phyloP scores from a whole-genome alignment of 2,888 invertebrate species.

The Xanthorhoe spadicearia region DNA sequence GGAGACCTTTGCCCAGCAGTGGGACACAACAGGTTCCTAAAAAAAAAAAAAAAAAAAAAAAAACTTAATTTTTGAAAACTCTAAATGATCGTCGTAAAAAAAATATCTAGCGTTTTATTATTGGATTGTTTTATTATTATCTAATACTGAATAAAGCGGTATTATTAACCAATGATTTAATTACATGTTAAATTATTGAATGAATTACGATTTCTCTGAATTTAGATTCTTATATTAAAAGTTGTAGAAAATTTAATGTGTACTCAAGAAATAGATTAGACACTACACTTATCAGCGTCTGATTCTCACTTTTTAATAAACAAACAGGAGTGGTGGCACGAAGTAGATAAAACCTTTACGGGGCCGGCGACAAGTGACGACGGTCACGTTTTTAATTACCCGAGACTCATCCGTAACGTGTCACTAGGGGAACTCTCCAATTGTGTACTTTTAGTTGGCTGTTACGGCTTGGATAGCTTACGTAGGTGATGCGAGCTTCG shows the following conservation, averaged over 20 bases:
- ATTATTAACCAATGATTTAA: too few species aligned
- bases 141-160: too few species aligned
- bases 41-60: not conserved
- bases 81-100: not conserved
- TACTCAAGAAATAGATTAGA: not conserved
- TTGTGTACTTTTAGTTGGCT: slow-evolving; percentile 54
- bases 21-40: too few species aligned
- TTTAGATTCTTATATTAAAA: too few species aligned
- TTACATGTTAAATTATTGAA: too few species aligned
- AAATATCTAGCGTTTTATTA: too few species aligned
- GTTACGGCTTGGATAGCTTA: slow-evolving; percentile 35
- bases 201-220: too few species aligned
- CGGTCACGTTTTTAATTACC: slow-evolving; percentile 85
- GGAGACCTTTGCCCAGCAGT: too few species aligned
- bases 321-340: slow-evolving; percentile 68
- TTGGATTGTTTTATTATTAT: too few species aligned
- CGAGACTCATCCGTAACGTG: slow-evolving; percentile 75
- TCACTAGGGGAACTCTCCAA: slow-evolving; percentile 61
- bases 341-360: slow-evolving; percentile 80
- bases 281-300: slow-evolving; percentile 6
- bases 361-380: slow-evolving; percentile 79
- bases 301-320: slow-evolving; percentile 71
- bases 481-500: slow-evolving; percentile 35
- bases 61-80: not conserved
- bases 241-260: not conserved